Evolutionary conservation across 2,888 invertebrate species (phyloP).

Genomic region (Ferdinandea cuprea): DNA sequence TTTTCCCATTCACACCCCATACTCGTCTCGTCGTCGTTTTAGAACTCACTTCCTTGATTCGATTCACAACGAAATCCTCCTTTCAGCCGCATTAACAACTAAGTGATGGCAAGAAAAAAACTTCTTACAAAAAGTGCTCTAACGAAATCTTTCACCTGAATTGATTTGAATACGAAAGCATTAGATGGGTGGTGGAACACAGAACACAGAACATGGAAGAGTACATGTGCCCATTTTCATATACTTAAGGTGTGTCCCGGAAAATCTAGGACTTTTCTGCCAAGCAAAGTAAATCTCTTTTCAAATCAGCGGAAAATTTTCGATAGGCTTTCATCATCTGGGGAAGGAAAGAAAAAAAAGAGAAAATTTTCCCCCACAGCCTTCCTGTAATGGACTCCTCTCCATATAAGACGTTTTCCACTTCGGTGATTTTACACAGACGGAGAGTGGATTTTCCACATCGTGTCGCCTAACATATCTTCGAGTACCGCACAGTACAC

Average conservation of each 20-base stretch:
- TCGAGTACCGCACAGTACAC: too few relatives aligned
- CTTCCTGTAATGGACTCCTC: slow-evolving; percentile 64
- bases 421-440: slow-evolving; percentile 61
- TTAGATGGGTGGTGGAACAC: slow-evolving; percentile 2
- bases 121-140: slow-evolving; percentile 15
- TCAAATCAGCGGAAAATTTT: slow-evolving; percentile 46
- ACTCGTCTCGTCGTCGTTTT: neutral
- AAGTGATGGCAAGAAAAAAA: too few relatives aligned
- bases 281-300: slow-evolving; percentile 37
- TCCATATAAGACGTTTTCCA: slow-evolving; percentile 65
- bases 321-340: slow-evolving; percentile 65
- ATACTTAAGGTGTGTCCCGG: slow-evolving; percentile 24
- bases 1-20: neutral
- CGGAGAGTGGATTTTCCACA: slow-evolving; percentile 66
- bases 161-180: slow-evolving; percentile 52
- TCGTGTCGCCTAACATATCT: slow-evolving; percentile 21
- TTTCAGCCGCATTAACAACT: slow-evolving; percentile 28
- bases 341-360: neutral
- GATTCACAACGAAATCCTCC: neutral
- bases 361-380: slow-evolving; percentile 12
- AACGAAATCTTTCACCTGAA: slow-evolving; percentile 62
- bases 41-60: neutral
- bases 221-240: slow-evolving; percentile 34
- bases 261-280: slow-evolving; percentile 19
- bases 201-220: too few relatives aligned